Conservation (phyloP, 2,888 invertebrate species). For the Papilio elwesi region DNA sequence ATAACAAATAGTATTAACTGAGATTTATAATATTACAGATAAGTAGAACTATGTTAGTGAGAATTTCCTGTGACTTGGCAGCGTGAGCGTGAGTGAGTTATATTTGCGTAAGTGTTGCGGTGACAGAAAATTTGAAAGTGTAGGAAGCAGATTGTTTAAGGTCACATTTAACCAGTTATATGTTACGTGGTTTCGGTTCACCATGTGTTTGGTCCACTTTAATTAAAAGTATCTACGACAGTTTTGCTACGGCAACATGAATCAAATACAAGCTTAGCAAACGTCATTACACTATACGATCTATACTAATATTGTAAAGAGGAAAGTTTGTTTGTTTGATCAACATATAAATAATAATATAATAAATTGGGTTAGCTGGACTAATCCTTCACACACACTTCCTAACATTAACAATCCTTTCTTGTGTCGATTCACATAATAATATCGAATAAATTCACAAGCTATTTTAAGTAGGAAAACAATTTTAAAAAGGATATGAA, state of each 20-base stretch:
- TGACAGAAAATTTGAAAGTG: slow-evolving; percentile 67
- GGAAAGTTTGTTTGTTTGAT: too few relatives aligned
- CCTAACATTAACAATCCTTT: too few relatives aligned
- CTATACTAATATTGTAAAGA: too few relatives aligned
- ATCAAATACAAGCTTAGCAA: too few relatives aligned
- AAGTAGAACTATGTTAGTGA: slow-evolving; percentile 40
- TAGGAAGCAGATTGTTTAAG: slow-evolving; percentile 63
- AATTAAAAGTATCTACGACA: slow-evolving; percentile 33
- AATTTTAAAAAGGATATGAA: slow-evolving; percentile 15
- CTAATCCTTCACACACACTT: too few relatives aligned
- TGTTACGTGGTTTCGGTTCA: slow-evolving; percentile 47
- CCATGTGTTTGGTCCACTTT: slow-evolving; percentile 40
- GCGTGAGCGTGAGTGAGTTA: slow-evolving; percentile 50
- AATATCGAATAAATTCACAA: too few relatives aligned
- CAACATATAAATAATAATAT: too few relatives aligned
- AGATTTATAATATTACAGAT: slow-evolving; percentile 34
- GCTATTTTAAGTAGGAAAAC: neutral
- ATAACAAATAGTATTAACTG: slow-evolving; percentile 23
- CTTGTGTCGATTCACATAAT: too few relatives aligned
- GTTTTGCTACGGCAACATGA: neutral
- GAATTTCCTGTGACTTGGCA: slow-evolving; percentile 43
- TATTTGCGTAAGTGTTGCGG: slow-evolving; percentile 58
- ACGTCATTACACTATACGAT: too few relatives aligned
- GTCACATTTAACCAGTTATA: slow-evolving; percentile 58
- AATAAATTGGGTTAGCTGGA: too few relatives aligned